A percentile compares a stretch with the other conserved stretches of the same genome.
Conservation (phyloP, 2,797 vertebrate genomes). For the Staurois parvus region DNA sequence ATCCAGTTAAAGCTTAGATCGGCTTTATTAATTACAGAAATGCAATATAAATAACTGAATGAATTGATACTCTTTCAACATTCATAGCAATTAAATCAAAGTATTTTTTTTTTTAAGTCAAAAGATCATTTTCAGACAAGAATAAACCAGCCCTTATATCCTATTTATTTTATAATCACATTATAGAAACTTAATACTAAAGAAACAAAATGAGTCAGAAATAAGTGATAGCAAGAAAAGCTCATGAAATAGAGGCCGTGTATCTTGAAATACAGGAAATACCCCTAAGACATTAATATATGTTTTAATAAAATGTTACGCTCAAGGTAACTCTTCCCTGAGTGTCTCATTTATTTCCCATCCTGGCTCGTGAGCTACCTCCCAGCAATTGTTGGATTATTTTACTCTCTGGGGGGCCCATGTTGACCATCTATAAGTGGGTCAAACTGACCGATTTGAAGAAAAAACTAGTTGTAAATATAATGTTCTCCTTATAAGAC, state of each 20-base stretch:
- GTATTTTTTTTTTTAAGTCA: too few relatives aligned
- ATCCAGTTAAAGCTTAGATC: too few relatives aligned
- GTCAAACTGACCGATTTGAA: slow-evolving; percentile 13
- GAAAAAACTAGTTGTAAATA: not conserved
- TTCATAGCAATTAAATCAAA: too few relatives aligned
- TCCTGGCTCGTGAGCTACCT: not conserved
- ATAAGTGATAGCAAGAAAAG: not conserved
- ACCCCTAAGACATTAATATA: slow-evolving; percentile 46
- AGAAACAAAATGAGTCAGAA: not conserved
- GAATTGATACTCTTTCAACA: too few relatives aligned
- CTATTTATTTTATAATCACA: slow-evolving; percentile 14
- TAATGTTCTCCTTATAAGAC: not conserved
- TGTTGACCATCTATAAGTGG: slow-evolving; percentile 16
- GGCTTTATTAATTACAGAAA: too few relatives aligned
- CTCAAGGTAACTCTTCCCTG: slow-evolving; percentile 2
- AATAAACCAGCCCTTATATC: not conserved
- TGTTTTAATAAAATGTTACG: slow-evolving; percentile 41
- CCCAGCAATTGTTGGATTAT: slow-evolving; percentile 18
- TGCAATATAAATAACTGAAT: too few relatives aligned
- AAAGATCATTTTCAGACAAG: too few relatives aligned
- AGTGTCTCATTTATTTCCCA: slow-evolving; percentile 29
- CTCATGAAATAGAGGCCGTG: not conserved
- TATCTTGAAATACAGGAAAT: not conserved
- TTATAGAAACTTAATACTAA: not conserved
- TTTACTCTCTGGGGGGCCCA: not conserved